Conservation (phyloP, 64 coral and sea anemone species). For the Montipora efflorescens region DNA sequence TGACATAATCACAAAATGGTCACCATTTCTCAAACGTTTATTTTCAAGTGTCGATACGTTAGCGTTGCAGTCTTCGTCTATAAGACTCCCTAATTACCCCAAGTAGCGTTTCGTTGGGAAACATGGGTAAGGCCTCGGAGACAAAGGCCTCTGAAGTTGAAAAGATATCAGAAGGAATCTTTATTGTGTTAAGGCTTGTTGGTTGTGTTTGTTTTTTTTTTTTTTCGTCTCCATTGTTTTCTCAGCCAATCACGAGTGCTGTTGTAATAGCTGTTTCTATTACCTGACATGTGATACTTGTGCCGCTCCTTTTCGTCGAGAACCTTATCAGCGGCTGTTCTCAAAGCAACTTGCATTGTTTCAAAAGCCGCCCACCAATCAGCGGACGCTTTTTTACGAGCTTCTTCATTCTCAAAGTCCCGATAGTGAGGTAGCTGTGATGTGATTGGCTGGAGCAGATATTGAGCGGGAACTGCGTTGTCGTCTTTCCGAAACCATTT, state of each 20-base stretch:
- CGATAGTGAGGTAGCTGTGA: conserved; percentile 87
- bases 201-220: too few relatives aligned
- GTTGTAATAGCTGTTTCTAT: background rate
- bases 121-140: too few relatives aligned
- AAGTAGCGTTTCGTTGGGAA: too few relatives aligned
- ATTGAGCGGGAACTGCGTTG: conserved; percentile 83
- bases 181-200: too few relatives aligned
- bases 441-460: conserved; percentile 90
- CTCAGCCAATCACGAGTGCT: background rate
- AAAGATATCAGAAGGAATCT: too few relatives aligned
- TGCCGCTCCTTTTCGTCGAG: conserved; percentile 61
- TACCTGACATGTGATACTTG: conserved; percentile 98
- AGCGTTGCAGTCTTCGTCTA: too few relatives aligned
- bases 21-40: too few relatives aligned
- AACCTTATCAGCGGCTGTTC: conserved; percentile 69
- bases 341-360: conserved; percentile 89
- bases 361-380: conserved; percentile 97
- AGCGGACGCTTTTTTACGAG: conserved; percentile 87
- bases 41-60: too few relatives aligned
- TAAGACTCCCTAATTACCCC: too few relatives aligned
- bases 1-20: too few relatives aligned
- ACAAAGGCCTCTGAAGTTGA: too few relatives aligned
- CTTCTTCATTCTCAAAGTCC: conserved; percentile 71
- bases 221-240: background rate
- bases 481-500: conserved; percentile 86